These are phyloP conservation scores for Parnassius glacialis DNA, from an alignment of 2,888 invertebrate genomes.

Conservation along the genomic window DNA sequence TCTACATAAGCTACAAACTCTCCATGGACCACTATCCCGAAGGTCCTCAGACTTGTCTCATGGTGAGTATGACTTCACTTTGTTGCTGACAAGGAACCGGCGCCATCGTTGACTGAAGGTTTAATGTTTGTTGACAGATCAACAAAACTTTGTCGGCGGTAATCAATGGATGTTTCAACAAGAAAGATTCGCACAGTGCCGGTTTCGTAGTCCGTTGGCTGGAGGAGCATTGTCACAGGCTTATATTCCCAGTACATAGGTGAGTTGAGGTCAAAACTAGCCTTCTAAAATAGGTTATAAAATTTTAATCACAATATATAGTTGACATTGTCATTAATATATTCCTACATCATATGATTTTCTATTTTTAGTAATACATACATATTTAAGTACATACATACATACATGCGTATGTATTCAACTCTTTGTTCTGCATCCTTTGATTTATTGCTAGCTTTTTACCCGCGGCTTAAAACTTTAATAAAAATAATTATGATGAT, in stretches of 20 bases:
- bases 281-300: neutral
- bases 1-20: conserved; percentile 88
- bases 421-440: too few relatives aligned
- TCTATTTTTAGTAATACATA: too few relatives aligned
- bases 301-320: too few relatives aligned
- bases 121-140: conserved; percentile 60
- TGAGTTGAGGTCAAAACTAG: conserved; percentile 45
- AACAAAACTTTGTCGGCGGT: conserved; percentile 87
- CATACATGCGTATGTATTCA: too few relatives aligned
- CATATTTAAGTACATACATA: too few relatives aligned
- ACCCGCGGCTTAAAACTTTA: too few relatives aligned
- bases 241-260: conserved; percentile 88
- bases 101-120: conserved; percentile 9
- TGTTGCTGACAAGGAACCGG: conserved; percentile 13
- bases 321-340: too few relatives aligned
- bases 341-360: too few relatives aligned
- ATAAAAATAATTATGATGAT: too few relatives aligned
- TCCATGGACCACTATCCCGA: conserved; percentile 90
- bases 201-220: conserved; percentile 92
- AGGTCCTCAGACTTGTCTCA: conserved; percentile 83
- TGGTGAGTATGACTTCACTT: conserved; percentile 49
- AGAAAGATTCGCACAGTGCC: conserved; percentile 86
- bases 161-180: conserved; percentile 90
- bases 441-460: too few relatives aligned
- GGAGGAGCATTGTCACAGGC: conserved; percentile 87